phyloP scores from a whole-genome alignment of 2,888 invertebrate genomes.

The Archips crataeganus region DNA sequence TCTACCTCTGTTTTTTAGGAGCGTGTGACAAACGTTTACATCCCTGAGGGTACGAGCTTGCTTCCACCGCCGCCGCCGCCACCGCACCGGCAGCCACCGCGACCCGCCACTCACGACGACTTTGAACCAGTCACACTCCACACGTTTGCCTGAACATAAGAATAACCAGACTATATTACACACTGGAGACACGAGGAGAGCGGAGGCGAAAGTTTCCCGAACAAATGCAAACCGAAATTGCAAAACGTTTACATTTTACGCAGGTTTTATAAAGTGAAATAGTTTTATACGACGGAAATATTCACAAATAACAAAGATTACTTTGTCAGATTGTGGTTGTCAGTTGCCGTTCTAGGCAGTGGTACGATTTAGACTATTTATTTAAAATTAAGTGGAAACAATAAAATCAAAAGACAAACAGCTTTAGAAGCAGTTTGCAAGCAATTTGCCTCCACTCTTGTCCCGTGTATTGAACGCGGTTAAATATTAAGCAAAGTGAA shows the following conservation, averaged over 20 bases:
- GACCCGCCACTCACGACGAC: constrained; percentile 86
- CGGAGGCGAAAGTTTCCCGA: background rate
- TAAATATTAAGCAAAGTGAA: constrained; percentile 18
- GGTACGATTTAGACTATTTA: background rate
- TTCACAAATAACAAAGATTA: background rate
- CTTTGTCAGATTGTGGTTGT: background rate
- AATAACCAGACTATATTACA: background rate
- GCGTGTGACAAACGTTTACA: constrained; percentile 86
- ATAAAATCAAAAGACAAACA: background rate
- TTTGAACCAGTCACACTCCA: constrained; percentile 85
- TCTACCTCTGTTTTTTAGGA: constrained; percentile 75
- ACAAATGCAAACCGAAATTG: constrained; percentile 1
- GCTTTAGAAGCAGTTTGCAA: background rate
- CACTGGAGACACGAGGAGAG: background rate
- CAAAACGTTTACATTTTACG: background rate
- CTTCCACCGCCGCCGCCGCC: constrained; percentile 88
- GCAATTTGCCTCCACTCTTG: constrained; percentile 2
- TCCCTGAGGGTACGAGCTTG: constrained; percentile 89
- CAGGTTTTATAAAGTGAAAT: background rate
- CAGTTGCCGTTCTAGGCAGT: background rate
- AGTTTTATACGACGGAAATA: background rate
- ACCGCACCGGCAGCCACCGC: constrained; percentile 81
- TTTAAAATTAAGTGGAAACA: background rate
- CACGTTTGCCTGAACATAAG: constrained; percentile 72
- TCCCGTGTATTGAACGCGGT: background rate